A percentile compares a stretch with the other conserved stretches of the same genome.
Conservation (phyloP, 2,797 vertebrate species). For the Argyrosomus regius region DNA sequence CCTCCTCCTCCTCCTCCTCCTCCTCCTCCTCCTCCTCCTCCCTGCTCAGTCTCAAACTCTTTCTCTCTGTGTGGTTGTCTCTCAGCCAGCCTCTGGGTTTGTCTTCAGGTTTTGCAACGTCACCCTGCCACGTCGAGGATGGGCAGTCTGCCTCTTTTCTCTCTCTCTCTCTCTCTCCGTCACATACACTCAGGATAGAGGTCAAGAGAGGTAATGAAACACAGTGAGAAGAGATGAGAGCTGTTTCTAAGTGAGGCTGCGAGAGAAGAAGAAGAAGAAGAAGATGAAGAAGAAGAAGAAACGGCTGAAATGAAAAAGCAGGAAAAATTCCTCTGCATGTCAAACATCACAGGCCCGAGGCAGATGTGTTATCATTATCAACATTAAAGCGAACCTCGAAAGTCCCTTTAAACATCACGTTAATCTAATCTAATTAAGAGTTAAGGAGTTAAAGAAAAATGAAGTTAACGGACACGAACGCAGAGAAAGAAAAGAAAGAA, state of each 20-base stretch:
- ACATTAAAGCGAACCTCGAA: constrained; percentile 11
- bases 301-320: background rate
- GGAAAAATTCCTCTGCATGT: background rate
- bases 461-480: background rate
- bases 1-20: background rate
- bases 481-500: constrained; percentile 13
- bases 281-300: background rate
- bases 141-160: constrained; percentile 43
- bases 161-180: constrained; percentile 13
- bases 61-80: constrained; percentile 13
- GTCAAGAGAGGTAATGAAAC: constrained; percentile 67
- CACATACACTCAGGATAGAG: constrained; percentile 26
- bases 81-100: constrained; percentile 37
- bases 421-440: background rate
- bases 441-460: constrained; percentile 4
- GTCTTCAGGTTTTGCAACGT: constrained; percentile 72
- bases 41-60: background rate
- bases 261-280: background rate
- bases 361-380: background rate
- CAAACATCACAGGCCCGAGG: background rate
- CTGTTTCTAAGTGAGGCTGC: background rate
- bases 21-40: background rate
- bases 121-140: constrained; percentile 80
- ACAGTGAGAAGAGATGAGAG: constrained; percentile 10
- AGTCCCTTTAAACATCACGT: background rate